Conservation (phyloP, 2,888 invertebrate species). For the Parochlus steinenii region DNA sequence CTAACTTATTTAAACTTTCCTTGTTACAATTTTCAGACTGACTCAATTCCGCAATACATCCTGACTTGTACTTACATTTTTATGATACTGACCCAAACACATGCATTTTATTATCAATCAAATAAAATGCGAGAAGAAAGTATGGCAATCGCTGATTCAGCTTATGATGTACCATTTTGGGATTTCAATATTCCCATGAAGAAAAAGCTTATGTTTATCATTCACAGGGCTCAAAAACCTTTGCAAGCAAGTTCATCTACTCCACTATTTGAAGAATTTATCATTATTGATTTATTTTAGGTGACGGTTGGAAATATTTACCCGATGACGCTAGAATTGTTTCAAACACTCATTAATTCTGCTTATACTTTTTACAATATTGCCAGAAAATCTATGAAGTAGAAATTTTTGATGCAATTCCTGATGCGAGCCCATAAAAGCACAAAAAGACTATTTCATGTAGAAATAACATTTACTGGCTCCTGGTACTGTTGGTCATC, state of each 20-base stretch:
- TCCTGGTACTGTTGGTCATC: too few relatives aligned
- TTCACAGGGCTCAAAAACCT: constrained; percentile 23
- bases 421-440: too few relatives aligned
- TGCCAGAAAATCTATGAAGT: too few relatives aligned
- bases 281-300: constrained; percentile 14
- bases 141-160: constrained; percentile 20
- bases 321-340: constrained; percentile 23
- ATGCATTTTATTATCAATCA: constrained; percentile 4
- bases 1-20: too few relatives aligned
- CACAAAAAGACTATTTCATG: too few relatives aligned
- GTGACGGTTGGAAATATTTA: constrained; percentile 21
- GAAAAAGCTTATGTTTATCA: constrained; percentile 21
- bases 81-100: background rate
- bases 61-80: too few relatives aligned
- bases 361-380: constrained; percentile 26
- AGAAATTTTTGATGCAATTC: too few relatives aligned
- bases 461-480: too few relatives aligned
- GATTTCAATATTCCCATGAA: constrained; percentile 19
- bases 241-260: constrained; percentile 19
- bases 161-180: constrained; percentile 24
- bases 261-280: constrained; percentile 6
- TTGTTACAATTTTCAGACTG: too few relatives aligned
- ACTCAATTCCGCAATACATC: too few relatives aligned
- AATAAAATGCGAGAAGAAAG: constrained; percentile 12
- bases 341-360: constrained; percentile 25